Conservation (phyloP, 2,113 vertebrate species). For the Mohoua ochrocephala region DNA sequence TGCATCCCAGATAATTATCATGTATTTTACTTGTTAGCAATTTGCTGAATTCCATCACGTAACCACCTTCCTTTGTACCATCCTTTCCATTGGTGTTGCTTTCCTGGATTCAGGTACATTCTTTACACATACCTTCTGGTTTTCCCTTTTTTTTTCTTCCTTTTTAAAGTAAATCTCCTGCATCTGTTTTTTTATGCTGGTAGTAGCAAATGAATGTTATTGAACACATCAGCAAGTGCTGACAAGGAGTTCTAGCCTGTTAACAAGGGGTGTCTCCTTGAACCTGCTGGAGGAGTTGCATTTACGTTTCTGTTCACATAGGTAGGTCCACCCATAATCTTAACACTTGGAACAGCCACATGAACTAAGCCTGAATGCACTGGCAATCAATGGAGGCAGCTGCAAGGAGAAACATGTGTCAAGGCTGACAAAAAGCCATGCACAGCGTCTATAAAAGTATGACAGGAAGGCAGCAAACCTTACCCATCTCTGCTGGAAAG, state of each 20-base stretch:
- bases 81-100: background rate
- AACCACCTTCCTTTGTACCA: background rate
- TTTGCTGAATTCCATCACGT: background rate
- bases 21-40: background rate
- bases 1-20: background rate
- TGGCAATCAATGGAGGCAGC: background rate
- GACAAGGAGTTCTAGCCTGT: background rate
- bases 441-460: background rate
- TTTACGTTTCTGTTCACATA: background rate
- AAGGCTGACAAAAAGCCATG: background rate
- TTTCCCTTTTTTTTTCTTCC: rapidly evolving
- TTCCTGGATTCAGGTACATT: background rate
- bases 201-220: background rate
- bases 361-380: background rate
- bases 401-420: background rate
- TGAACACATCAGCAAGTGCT: background rate
- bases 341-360: background rate
- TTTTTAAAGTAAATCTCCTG: background rate
- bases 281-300: background rate
- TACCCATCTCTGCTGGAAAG: background rate
- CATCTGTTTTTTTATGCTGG: background rate
- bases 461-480: background rate
- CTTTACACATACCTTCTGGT: background rate
- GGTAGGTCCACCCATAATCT: background rate
- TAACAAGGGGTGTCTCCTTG: background rate